A percentile compares a stretch with the other conserved stretches of the same genome.
Conservation (phyloP, 2,888 invertebrate species). For the Drosophila birchii region DNA sequence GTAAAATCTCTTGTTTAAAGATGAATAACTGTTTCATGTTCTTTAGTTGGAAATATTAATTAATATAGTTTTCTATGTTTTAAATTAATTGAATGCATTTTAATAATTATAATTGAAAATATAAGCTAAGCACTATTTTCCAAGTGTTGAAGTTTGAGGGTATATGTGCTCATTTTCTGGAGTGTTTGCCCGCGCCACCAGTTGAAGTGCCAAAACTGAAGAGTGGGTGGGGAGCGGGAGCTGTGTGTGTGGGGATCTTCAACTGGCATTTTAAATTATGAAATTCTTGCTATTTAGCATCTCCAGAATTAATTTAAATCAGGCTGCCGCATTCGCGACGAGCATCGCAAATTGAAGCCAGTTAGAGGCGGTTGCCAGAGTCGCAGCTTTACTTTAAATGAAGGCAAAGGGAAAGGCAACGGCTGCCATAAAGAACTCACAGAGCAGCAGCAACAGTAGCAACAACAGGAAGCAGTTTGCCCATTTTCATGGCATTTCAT, state of each 20-base stretch:
- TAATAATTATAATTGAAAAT: neutral
- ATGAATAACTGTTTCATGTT: neutral
- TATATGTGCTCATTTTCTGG: conserved; percentile 69
- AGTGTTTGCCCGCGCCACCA: conserved; percentile 62
- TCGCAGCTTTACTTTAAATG: conserved; percentile 16
- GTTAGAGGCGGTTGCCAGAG: conserved; percentile 48
- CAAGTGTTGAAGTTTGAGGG: conserved; percentile 12
- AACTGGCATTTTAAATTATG: conserved; percentile 69
- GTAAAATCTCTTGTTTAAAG: neutral
- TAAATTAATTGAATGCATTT: neutral
- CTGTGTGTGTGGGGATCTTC: conserved; percentile 23
- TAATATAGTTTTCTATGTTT: too few relatives aligned
- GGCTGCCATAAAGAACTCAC: conserved; percentile 42
- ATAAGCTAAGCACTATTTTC: conserved; percentile 1
- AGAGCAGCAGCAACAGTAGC: conserved; percentile 25
- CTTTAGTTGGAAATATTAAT: neutral
- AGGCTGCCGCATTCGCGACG: conserved; percentile 23
- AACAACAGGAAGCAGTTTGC: conserved; percentile 77
- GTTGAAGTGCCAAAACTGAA: conserved; percentile 53
- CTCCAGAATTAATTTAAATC: conserved; percentile 71
- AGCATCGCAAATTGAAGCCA: conserved; percentile 42
- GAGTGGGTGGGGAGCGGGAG: conserved; percentile 5
- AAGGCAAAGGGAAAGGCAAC: conserved; percentile 31
- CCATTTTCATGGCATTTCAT: conserved; percentile 77
- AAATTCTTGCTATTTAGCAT: conserved; percentile 73